Conservation (phyloP, 2,797 vertebrate genomes). For the Centroberyx gerrardi region DNA sequence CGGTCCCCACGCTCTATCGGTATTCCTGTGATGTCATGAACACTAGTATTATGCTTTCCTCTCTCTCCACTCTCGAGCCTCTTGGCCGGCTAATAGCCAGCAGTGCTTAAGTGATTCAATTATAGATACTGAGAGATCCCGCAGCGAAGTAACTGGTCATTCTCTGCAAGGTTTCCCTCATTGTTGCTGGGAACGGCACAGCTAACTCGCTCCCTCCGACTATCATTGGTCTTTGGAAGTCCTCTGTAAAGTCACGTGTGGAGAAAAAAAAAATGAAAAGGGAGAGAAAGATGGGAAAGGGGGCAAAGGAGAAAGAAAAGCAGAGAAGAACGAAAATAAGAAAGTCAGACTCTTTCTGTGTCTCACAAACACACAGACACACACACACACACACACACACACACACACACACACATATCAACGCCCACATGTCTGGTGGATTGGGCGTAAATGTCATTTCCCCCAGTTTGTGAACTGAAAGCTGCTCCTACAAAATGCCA, state of each 20-base stretch:
- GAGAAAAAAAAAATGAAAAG: constrained; percentile 35
- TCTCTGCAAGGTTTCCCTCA: constrained; percentile 51
- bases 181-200: constrained; percentile 42
- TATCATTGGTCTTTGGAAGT: constrained; percentile 14
- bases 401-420: constrained; percentile 21
- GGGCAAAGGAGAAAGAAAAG: constrained; percentile 11
- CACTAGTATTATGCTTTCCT: constrained; percentile 47
- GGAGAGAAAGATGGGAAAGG: not conserved
- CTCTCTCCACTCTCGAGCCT: constrained; percentile 52
- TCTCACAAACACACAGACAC: not conserved
- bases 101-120: constrained; percentile 80
- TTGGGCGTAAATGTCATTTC: constrained; percentile 62
- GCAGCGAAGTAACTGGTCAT: constrained; percentile 71
- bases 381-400: not conserved
- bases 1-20: constrained; percentile 34
- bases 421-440: constrained; percentile 42
- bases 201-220: constrained; percentile 45
- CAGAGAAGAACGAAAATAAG: not conserved
- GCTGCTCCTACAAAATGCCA: constrained; percentile 72
- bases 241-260: constrained; percentile 22
- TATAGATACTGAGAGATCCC: constrained; percentile 79
- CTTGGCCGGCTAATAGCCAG: constrained; percentile 65
- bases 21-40: constrained; percentile 62
- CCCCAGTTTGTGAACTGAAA: constrained; percentile 51
- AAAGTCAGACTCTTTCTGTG: not conserved